A percentile compares a stretch with the other conserved stretches of the same genome.
Evolutionary conservation across 2,888 invertebrate genomes (phyloP).

Genomic region (Tetragonula carbonaria): DNA sequence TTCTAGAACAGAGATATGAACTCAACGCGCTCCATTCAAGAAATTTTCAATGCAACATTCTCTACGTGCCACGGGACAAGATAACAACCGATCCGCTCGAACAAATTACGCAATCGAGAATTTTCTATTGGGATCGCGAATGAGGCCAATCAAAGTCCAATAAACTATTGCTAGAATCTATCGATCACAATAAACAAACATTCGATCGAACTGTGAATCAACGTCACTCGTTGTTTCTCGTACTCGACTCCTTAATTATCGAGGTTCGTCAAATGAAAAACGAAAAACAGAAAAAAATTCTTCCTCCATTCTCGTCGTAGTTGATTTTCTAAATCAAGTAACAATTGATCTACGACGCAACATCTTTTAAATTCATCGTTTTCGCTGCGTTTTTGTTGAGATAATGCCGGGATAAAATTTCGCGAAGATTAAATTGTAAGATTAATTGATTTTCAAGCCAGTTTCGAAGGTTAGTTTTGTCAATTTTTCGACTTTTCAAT

Average conservation of each 20-base stretch:
- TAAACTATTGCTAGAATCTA: not conserved
- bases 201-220: not conserved
- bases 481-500: no score
- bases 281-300: no score
- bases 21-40: not conserved
- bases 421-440: no score
- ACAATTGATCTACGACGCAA: no score
- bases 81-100: not conserved
- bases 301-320: no score
- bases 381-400: no score
- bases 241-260: not conserved
- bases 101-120: not conserved
- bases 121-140: not conserved
- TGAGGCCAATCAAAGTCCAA: conserved; percentile 1
- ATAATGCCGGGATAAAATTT: no score
- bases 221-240: not conserved
- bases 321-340: no score
- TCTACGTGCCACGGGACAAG: not conserved
- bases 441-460: no score
- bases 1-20: not conserved
- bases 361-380: no score
- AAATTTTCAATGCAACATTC: not conserved
- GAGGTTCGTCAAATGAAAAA: not conserved
- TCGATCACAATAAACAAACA: not conserved
- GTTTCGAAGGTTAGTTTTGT: no score